A percentile compares a stretch with the other conserved stretches of the same genome.
Conservation (phyloP, 2,797 vertebrate species). For the Micromesistius poutassou region DNA sequence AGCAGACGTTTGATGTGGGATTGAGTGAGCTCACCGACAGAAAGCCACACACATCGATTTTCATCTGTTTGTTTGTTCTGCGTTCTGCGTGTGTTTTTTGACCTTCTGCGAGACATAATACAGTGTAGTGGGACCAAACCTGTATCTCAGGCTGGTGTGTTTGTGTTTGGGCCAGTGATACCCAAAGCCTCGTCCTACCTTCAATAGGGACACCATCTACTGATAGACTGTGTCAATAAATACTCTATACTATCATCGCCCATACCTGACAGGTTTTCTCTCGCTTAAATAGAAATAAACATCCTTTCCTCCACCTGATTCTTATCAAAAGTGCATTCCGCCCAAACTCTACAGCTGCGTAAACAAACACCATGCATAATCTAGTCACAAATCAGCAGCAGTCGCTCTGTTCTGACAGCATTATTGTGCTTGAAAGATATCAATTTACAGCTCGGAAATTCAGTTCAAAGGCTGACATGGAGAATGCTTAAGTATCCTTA, state of each 20-base stretch:
- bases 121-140: neutral
- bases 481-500: neutral
- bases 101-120: constrained; percentile 2
- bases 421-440: neutral
- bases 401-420: neutral
- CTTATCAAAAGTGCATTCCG: neutral
- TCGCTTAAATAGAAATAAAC: neutral
- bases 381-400: no score
- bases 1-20: constrained; percentile 3
- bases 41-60: neutral
- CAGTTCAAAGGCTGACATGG: no score
- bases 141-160: neutral
- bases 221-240: constrained; percentile 10
- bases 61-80: no score
- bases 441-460: neutral
- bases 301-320: constrained; percentile 3
- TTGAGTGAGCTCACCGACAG: no score
- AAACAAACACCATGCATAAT: neutral
- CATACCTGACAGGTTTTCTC: neutral
- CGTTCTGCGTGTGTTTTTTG: neutral
- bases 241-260: neutral
- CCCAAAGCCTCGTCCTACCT: neutral
- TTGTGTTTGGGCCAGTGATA: neutral
- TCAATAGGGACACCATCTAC: neutral
- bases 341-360: constrained; percentile 3